Conservation (phyloP, 2,113 vertebrate species). For the Thymallus thymallus region DNA sequence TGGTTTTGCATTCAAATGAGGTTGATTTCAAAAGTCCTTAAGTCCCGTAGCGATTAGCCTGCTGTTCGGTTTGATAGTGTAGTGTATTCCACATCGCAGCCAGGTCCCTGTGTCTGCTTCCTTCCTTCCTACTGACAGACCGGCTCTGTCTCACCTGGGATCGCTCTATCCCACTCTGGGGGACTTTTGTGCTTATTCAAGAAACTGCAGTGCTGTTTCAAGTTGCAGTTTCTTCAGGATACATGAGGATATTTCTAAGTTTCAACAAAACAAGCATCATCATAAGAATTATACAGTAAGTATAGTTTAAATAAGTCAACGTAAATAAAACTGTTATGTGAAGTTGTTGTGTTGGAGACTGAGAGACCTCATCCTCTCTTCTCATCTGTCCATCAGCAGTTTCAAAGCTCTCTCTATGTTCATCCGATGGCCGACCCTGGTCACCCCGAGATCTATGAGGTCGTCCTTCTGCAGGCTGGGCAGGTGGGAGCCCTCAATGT, state of each 20-base stretch:
- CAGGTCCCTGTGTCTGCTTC: background rate
- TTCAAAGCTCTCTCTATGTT: slow-evolving; percentile 90
- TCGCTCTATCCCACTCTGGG: background rate
- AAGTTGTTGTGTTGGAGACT: background rate
- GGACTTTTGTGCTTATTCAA: slow-evolving; percentile 18
- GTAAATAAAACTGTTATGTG: background rate
- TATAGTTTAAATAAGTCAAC: background rate
- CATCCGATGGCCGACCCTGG: slow-evolving; percentile 88
- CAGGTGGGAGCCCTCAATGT: slow-evolving; percentile 89
- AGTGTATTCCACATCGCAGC: background rate
- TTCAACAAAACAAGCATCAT: background rate
- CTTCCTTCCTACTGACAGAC: background rate
- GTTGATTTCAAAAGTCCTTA: slow-evolving; percentile 16
- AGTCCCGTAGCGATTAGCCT: slow-evolving; percentile 16
- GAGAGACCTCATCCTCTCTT: slow-evolving; percentile 37
- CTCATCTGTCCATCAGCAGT: slow-evolving; percentile 88
- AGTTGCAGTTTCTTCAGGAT: background rate
- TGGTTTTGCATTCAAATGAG: slow-evolving; percentile 17
- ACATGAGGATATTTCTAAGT: background rate
- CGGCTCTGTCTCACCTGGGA: background rate
- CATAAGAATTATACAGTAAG: background rate
- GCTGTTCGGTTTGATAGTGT: slow-evolving; percentile 2
- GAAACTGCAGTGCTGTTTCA: slow-evolving; percentile 2
- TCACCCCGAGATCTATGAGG: slow-evolving; percentile 89
- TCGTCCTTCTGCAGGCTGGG: slow-evolving; percentile 92